phyloP scores from a whole-genome alignment of 1,140 invertebrate genomes.

The Drosophila neocordata region DNA sequence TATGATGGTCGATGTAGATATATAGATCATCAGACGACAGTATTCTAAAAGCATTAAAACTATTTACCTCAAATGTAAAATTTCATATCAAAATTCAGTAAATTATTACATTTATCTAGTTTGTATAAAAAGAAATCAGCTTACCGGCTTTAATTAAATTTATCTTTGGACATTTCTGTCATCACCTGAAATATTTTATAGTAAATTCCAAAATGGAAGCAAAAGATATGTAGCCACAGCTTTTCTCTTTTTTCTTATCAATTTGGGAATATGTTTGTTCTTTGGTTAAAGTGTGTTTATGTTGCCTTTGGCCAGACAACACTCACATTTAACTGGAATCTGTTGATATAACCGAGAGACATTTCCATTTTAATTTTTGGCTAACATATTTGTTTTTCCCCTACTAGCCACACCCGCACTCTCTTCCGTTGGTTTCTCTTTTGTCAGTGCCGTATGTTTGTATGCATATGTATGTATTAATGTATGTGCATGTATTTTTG shows the following conservation, averaged over 20 bases:
- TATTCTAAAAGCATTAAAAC: too few relatives aligned
- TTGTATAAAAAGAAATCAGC: neutral
- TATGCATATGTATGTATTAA: neutral
- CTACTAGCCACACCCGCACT: neutral
- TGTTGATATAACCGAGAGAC: neutral
- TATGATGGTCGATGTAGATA: too few relatives aligned
- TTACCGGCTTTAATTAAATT: neutral
- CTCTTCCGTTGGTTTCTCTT: neutral
- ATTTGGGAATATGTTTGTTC: neutral
- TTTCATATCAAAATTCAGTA: too few relatives aligned
- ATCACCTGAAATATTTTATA: neutral
- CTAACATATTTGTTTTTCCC: neutral
- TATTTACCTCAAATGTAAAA: too few relatives aligned
- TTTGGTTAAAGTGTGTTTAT: conserved; percentile 8
- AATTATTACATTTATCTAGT: too few relatives aligned
- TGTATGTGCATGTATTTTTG: conserved; percentile 4
- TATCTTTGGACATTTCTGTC: conserved; percentile 1
- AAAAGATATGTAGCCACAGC: neutral
- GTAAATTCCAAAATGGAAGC: neutral
- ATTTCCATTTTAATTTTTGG: conserved; percentile 8
- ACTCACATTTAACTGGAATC: conserved; percentile 6
- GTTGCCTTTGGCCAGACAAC: conserved; percentile 5
- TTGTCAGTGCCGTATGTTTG: neutral
- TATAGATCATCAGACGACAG: too few relatives aligned
- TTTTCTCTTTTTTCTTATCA: neutral